Conservation (phyloP, 2,888 invertebrate species). For the Drosophila imparisetae region DNA sequence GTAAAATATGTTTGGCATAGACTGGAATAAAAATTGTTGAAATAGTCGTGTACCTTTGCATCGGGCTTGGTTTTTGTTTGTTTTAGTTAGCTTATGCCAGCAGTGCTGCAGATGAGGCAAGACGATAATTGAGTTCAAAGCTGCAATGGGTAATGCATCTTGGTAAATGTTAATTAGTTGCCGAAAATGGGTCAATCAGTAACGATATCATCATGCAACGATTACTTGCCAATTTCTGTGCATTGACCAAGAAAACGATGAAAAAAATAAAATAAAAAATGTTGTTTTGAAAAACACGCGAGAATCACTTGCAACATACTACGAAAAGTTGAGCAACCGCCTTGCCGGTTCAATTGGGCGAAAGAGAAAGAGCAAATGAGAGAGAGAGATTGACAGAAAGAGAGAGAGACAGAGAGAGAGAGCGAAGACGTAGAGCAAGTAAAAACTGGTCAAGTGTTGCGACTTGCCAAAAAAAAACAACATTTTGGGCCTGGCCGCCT, state of each 20-base stretch:
- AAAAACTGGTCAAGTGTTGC: slow-evolving; percentile 58
- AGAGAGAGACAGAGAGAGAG: slow-evolving; percentile 1
- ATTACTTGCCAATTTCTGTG: slow-evolving; percentile 48
- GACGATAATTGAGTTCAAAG: slow-evolving; percentile 79
- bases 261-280: slow-evolving; percentile 18
- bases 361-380: slow-evolving; percentile 8
- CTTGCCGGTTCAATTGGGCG: slow-evolving; percentile 25
- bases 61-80: slow-evolving; percentile 33
- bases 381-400: neutral
- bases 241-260: slow-evolving; percentile 15
- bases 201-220: slow-evolving; percentile 40
- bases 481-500: slow-evolving; percentile 55
- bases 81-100: slow-evolving; percentile 19
- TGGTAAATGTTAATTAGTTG: slow-evolving; percentile 79
- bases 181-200: slow-evolving; percentile 69
- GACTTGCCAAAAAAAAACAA: slow-evolving; percentile 17
- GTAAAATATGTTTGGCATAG: slow-evolving; percentile 26
- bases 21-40: slow-evolving; percentile 68
- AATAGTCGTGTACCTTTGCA: slow-evolving; percentile 37
- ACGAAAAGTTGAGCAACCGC: slow-evolving; percentile 54
- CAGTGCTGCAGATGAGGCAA: slow-evolving; percentile 64
- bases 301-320: slow-evolving; percentile 62
- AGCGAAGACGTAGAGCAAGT: neutral
- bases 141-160: slow-evolving; percentile 65
- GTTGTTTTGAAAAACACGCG: slow-evolving; percentile 12